Base-by-base conservation (phyloP, 1,140 invertebrate genomes). In the Formica selysi region DNA sequence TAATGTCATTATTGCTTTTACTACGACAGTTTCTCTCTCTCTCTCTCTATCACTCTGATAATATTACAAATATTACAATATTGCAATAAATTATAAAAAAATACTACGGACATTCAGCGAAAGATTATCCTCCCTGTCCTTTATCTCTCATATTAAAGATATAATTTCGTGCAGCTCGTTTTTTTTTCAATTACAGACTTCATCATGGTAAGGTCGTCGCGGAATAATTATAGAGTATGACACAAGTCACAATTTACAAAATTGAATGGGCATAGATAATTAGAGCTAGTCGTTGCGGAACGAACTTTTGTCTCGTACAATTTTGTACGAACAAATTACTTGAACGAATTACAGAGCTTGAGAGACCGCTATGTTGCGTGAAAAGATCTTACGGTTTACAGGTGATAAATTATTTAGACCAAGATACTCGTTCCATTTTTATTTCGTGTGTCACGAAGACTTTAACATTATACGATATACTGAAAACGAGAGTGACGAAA, bases 151-250 rank as follows among this genome's bases (percentile, higher is more conserved):
- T 61, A 81, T 81, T 81, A 61, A 73, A 54, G 51, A 73, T 81
- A 83, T 74, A 83, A 74, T 83, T 74, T 74, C 38, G 54, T 57
- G n/a, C 11, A 16, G 38, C 48, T 8, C 54, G 38, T 19, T 62
- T 73, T 51, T 48, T 83, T 61, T 71, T 19, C 68, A 74, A 83
- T 83, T 83, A 83, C 54, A 83, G 79, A 74, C 54, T 48, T 67
- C 67, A 54, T 5, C 19, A 68, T 44, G 57, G n/a, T 41, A 44
- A 70, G 57, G n/a, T 48, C 54, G 68, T 74, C 26, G 26, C 38
- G 29, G 38, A 22, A 74, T 83, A 59, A 83, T 83, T 41, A 83
- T 8, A 61, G 26, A 36, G 41, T 73, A 59, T 83, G 41, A 61
- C 79, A 81, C 41, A 19, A 26, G 67, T 57, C 51, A 65, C 54